A percentile compares a stretch with the other conserved stretches of the same genome.
phyloP scores from a whole-genome alignment of 1,140 invertebrate genomes.

The Drosophila nigromelanica region DNA sequence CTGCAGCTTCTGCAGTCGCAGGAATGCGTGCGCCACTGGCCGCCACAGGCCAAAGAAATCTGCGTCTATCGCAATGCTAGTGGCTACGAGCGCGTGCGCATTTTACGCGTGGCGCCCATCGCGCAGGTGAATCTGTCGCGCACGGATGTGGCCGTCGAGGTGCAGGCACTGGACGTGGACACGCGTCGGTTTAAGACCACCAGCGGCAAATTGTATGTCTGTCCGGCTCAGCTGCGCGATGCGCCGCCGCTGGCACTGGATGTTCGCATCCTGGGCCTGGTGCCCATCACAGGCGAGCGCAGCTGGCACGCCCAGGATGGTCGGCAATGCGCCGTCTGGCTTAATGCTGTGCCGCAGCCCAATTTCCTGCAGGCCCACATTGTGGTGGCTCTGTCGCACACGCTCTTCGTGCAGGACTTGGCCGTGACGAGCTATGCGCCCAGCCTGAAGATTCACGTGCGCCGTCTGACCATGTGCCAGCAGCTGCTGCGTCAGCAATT shows the following conservation, averaged over 20 bases:
- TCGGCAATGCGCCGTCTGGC: constrained; percentile 12
- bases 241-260: constrained; percentile 31
- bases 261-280: constrained; percentile 45
- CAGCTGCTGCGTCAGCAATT: constrained; percentile 1
- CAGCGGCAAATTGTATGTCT: constrained; percentile 33
- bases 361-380: constrained; percentile 43
- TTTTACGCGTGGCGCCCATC: constrained; percentile 48
- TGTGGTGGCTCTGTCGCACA: constrained; percentile 26
- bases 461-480: constrained; percentile 11
- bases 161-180: constrained; percentile 54
- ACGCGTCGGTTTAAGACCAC: constrained; percentile 38
- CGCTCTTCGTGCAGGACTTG: constrained; percentile 40
- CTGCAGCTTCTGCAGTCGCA: constrained; percentile 18
- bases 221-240: constrained; percentile 23
- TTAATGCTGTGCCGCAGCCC: constrained; percentile 15
- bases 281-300: constrained; percentile 29
- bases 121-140: constrained; percentile 21
- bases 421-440: constrained; percentile 25
- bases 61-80: constrained; percentile 23
- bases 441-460: constrained; percentile 28
- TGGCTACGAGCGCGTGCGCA: constrained; percentile 45
- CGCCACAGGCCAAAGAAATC: constrained; percentile 34
- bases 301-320: constrained; percentile 22
- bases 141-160: constrained; percentile 24
- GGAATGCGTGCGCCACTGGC: constrained; percentile 41